Evolutionary conservation across 2,797 vertebrate genomes (phyloP), one percentile per base, ranked within the genome.

Genomic region (Centropyge bicolor): DNA sequence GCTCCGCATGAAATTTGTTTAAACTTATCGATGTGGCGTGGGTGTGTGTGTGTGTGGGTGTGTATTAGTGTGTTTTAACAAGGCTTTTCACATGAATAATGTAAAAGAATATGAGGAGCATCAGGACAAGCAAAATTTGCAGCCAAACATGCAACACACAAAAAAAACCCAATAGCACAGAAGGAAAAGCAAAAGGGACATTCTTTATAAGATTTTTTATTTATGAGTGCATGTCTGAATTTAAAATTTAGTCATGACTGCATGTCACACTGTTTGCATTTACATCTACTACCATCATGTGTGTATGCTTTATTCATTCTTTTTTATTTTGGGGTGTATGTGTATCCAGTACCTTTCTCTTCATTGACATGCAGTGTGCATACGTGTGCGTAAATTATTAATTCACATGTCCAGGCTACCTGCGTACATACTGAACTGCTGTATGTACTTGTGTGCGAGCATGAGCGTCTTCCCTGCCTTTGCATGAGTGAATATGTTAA

Each of bases 31-130:
- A 56, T 76, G 64, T 57, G 38, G 17, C 45, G 67, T 56, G 38
- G 31, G 17, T 57, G 70, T 57, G n/a, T 46, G 17, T 57, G 70
- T 57, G n/a, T 46, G 60, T 73, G 48, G 8, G 46, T 59, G 71
- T 62, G 46, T 52, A 11, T 70, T 24, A 61, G 46, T 52, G 64
- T 62, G 70, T 59, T 79, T 72, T 69, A 79, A 81, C 64, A 78
- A 79, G 59, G 51, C 49, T 79, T 72, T 69, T 20, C 27, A 31
- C 75, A 90, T 92, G 77, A 91, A 89, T 86, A 87, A 90, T 87
- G 79, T 59, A 88, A 54, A 52, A 78, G 27, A 72, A 52, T 48
- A 68, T 13, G 36, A 82, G 49, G 60, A 66, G 61, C 77, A 62
- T 55, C 17, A 36, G n/a, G 69, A 70, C 54, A 14, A 36, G 61